phyloP scores from a whole-genome alignment of 1,140 invertebrate species.

The Vanessa atalanta region DNA sequence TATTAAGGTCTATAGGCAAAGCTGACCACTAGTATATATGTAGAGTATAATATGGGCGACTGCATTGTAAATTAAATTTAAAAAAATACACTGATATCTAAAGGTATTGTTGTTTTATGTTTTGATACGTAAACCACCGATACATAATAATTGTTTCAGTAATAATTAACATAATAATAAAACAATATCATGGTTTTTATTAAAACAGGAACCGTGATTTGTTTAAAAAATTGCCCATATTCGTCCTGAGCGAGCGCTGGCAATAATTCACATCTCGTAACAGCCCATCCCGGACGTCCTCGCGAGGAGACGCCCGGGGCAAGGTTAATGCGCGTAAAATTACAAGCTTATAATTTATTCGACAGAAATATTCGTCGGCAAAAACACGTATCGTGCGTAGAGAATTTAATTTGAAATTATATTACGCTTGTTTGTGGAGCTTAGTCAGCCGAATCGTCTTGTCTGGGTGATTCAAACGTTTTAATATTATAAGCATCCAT shows the following conservation, averaged over 20 bases:
- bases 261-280: background rate
- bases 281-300: background rate
- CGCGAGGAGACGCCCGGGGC: background rate
- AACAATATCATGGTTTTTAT: too few relatives aligned
- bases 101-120: too few relatives aligned
- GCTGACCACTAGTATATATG: too few relatives aligned
- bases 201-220: background rate
- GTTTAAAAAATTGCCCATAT: background rate
- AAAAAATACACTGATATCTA: too few relatives aligned
- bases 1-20: too few relatives aligned
- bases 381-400: constrained; percentile 3
- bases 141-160: too few relatives aligned
- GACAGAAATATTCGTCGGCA: constrained; percentile 5
- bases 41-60: too few relatives aligned
- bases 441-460: background rate
- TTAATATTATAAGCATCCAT: constrained; percentile 15
- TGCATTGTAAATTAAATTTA: too few relatives aligned
- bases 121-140: too few relatives aligned
- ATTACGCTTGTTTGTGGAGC: constrained; percentile 14
- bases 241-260: background rate
- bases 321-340: constrained; percentile 11
- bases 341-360: constrained; percentile 11
- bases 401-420: constrained; percentile 24
- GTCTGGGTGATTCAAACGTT: background rate
- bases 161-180: too few relatives aligned